Percentiles rank a stretch among this genome's conserved stretches.
Conservation (phyloP, 2,113 vertebrate genomes). For the Pluvianellus socialis region DNA sequence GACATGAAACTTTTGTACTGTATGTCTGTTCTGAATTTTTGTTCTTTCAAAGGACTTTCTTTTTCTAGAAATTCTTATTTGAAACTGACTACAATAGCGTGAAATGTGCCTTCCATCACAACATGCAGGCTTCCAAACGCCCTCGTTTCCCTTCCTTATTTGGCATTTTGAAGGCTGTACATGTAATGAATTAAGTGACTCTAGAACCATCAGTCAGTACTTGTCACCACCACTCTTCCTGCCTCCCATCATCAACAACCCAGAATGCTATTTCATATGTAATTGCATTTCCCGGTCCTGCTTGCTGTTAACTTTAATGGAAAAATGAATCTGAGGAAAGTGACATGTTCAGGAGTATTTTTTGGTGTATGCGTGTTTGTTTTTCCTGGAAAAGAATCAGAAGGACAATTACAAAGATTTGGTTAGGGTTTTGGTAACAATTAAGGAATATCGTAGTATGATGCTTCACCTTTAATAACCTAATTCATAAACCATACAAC, state of each 20-base stretch:
- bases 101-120: neutral
- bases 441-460: neutral
- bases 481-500: constrained; percentile 10
- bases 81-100: neutral
- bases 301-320: neutral
- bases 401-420: neutral
- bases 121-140: neutral
- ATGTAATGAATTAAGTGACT: neutral
- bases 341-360: neutral
- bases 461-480: constrained; percentile 18
- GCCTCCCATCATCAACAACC: neutral
- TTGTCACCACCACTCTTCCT: neutral
- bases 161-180: neutral
- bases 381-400: neutral
- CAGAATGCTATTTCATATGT: neutral
- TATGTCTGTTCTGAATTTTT: neutral
- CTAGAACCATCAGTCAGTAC: neutral
- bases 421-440: constrained; percentile 10
- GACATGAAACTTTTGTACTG: neutral
- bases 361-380: neutral
- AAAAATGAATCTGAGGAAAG: neutral
- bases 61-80: neutral
- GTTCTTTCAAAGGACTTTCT: neutral
- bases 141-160: neutral
- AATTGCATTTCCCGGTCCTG: neutral